These are phyloP conservation scores for Heliconius hermathena DNA, from an alignment of 1,140 invertebrate genomes.

Conservation along the genomic window DNA sequence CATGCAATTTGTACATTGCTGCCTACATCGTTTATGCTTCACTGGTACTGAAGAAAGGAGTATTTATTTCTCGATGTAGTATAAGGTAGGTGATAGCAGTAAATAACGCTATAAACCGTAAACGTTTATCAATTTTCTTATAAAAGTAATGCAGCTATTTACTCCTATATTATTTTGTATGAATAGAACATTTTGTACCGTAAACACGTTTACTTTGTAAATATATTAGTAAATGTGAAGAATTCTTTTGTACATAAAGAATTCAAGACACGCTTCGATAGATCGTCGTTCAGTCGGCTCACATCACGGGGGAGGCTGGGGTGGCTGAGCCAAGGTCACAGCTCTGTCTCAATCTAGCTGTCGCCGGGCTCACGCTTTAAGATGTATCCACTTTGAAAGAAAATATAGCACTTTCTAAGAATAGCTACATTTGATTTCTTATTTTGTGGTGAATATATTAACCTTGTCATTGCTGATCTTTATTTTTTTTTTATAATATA, in stretches of 20 bases:
- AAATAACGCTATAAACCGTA: not conserved
- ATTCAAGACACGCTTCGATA: constrained; percentile 37
- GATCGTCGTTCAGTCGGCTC: constrained; percentile 40
- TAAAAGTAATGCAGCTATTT: not conserved
- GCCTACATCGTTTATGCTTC: constrained; percentile 35
- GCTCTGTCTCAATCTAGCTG: constrained; percentile 40
- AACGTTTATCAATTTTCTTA: not conserved
- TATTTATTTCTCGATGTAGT: constrained; percentile 29
- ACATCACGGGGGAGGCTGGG: constrained; percentile 32
- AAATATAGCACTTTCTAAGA: constrained; percentile 6
- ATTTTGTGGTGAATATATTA: not conserved
- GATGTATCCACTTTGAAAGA: constrained; percentile 34
- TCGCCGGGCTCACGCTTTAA: constrained; percentile 39
- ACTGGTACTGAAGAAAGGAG: constrained; percentile 19
- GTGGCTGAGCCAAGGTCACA: constrained; percentile 46
- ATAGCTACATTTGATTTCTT: not conserved
- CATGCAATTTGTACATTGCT: constrained; percentile 35
- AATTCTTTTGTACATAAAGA: constrained; percentile 25
- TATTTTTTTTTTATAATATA: not conserved
- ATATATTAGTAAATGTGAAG: constrained; percentile 23
- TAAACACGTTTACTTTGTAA: constrained; percentile 33
- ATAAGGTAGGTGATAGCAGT: not conserved
- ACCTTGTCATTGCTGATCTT: not conserved
- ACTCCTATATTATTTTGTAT: not conserved
- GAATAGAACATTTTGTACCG: not conserved